phyloP scores from a whole-genome alignment of 1,140 invertebrate genomes.

The Brachionus paranguensis region DNA sequence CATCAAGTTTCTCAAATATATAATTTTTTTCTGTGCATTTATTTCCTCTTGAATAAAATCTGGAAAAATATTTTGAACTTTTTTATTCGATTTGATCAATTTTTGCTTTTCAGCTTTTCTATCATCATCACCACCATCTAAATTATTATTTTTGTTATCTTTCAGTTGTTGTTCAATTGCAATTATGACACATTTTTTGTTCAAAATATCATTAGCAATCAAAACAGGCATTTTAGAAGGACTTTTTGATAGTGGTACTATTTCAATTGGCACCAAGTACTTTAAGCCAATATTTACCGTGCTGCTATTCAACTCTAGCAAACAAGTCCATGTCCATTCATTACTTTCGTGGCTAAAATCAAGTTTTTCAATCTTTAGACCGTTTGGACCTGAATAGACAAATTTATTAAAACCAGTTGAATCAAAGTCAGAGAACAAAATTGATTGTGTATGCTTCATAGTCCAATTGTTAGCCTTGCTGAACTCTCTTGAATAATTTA shows the following conservation, averaged over 20 bases:
- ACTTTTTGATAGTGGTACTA: neutral
- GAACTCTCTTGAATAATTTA: neutral
- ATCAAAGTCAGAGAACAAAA: constrained; percentile 17
- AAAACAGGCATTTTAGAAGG: neutral
- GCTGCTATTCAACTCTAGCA: neutral
- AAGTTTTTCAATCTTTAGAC: neutral
- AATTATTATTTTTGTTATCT: no score
- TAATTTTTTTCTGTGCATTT: neutral
- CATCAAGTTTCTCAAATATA: constrained; percentile 1
- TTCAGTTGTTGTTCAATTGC: no score
- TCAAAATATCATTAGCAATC: neutral
- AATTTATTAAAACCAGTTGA: constrained; percentile 3
- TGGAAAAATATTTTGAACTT: neutral
- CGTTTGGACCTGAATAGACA: neutral
- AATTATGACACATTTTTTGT: neutral
- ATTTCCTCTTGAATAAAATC: neutral
- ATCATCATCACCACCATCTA: no score
- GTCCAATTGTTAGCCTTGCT: neutral
- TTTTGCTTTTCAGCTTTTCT: neutral
- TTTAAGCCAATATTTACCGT: neutral
- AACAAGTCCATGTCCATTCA: neutral
- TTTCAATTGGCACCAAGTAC: constrained; percentile 3
- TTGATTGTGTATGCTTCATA: neutral
- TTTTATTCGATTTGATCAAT: neutral
- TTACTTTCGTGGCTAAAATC: neutral